A percentile compares a stretch with the other conserved stretches of the same genome.
phyloP scores from a whole-genome alignment of 2,888 invertebrate genomes.

The Drosophila parthenogenetica region DNA sequence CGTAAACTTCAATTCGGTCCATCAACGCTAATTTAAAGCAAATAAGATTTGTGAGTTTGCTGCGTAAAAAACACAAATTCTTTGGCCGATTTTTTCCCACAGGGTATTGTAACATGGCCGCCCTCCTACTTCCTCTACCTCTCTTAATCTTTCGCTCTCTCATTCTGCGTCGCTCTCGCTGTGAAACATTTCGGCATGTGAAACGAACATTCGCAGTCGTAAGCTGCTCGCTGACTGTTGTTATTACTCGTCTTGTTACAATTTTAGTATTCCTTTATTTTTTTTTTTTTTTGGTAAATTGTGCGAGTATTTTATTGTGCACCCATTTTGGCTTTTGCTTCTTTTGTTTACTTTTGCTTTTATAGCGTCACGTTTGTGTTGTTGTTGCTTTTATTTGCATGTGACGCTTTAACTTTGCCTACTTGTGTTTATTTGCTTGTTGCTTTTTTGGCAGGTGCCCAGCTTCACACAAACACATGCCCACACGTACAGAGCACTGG shows the following conservation, averaged over 20 bases:
- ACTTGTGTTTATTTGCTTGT: slow-evolving; percentile 59
- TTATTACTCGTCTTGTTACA: slow-evolving; percentile 30
- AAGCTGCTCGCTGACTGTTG: slow-evolving; percentile 27
- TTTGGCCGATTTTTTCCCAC: too few species aligned
- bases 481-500: not conserved
- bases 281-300: slow-evolving; percentile 34
- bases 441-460: slow-evolving; percentile 61
- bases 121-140: slow-evolving; percentile 9
- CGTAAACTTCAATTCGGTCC: too few species aligned
- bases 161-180: not conserved
- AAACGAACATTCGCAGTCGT: slow-evolving; percentile 44
- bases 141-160: not conserved
- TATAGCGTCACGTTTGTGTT: slow-evolving; percentile 64
- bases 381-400: slow-evolving; percentile 56
- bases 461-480: slow-evolving; percentile 10
- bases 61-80: too few species aligned
- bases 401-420: slow-evolving; percentile 41
- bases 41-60: too few species aligned
- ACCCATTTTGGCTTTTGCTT: slow-evolving; percentile 45
- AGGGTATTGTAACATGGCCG: slow-evolving; percentile 41
- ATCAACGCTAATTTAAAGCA: too few species aligned
- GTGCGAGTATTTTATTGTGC: slow-evolving; percentile 41
- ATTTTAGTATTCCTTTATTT: slow-evolving; percentile 18
- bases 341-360: slow-evolving; percentile 52
- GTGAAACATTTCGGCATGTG: slow-evolving; percentile 55